Percentiles rank a stretch among this genome's conserved stretches.
phyloP scores from a whole-genome alignment of 2,113 vertebrate genomes.

The Pangasianodon hypophthalmus region DNA sequence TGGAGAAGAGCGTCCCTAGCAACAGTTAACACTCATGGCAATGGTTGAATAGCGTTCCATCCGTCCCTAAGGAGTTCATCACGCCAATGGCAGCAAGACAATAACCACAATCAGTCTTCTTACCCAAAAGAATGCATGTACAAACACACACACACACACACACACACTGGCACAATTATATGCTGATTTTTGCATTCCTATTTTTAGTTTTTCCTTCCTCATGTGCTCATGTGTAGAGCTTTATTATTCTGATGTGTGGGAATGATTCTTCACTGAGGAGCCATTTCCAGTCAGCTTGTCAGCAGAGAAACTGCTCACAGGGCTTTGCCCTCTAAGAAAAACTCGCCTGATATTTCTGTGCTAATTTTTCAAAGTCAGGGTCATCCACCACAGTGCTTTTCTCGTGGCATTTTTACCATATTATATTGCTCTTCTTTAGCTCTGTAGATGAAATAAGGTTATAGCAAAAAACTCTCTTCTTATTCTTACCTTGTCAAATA shows the following conservation, averaged over 20 bases:
- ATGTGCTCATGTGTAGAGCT: background rate
- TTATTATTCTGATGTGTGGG: constrained; percentile 24
- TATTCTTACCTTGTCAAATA: background rate
- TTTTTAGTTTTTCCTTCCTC: background rate
- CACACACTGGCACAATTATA: constrained; percentile 9
- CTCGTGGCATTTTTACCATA: constrained; percentile 6
- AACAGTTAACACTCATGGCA: constrained; percentile 65
- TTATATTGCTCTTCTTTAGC: constrained; percentile 23
- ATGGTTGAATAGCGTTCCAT: constrained; percentile 55
- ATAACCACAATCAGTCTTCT: constrained; percentile 48
- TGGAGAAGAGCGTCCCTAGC: constrained; percentile 57
- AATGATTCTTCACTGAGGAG: constrained; percentile 32
- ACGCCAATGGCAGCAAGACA: constrained; percentile 41
- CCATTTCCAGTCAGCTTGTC: constrained; percentile 41
- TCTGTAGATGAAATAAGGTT: background rate
- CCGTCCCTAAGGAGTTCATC: constrained; percentile 44
- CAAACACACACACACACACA: constrained; percentile 29
- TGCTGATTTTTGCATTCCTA: constrained; percentile 21
- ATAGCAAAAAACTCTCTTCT: background rate
- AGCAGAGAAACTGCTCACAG: constrained; percentile 15
- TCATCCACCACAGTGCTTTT: constrained; percentile 20
- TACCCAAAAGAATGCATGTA: constrained; percentile 34
- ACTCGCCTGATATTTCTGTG: constrained; percentile 35
- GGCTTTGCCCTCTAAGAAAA: constrained; percentile 30
- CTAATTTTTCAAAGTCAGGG: constrained; percentile 41